phyloP scores from a whole-genome alignment of 2,113 vertebrate species.

The Morphnarchus princeps region DNA sequence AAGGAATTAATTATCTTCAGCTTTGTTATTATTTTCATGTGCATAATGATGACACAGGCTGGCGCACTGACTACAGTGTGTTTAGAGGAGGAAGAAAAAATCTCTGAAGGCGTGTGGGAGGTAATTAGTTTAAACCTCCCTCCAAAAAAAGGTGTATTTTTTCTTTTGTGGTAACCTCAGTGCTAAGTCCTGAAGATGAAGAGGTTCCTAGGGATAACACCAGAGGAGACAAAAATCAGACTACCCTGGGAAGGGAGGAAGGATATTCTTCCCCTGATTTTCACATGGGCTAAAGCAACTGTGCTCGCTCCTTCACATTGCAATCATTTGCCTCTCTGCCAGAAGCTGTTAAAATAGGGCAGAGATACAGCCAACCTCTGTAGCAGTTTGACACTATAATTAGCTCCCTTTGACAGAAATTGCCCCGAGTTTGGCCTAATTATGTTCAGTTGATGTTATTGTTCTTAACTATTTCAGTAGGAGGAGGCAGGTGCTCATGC shows the following conservation, averaged over 20 bases:
- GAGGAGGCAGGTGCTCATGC: neutral
- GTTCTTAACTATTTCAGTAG: neutral
- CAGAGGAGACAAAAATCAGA: neutral
- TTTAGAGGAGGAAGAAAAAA: neutral
- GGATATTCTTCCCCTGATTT: neutral
- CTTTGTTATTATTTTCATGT: neutral
- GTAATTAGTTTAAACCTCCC: neutral
- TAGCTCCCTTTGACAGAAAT: neutral
- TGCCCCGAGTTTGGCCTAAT: neutral
- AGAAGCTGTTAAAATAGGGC: neutral
- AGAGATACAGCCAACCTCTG: neutral
- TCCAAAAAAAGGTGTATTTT: neutral
- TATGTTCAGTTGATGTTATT: neutral
- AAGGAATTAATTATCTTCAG: slow-evolving; percentile 8
- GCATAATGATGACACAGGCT: neutral
- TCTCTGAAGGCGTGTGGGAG: neutral
- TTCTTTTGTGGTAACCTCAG: neutral
- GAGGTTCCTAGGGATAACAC: neutral
- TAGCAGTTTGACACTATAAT: neutral
- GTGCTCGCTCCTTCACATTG: neutral
- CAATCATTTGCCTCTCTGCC: neutral
- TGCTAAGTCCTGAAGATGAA: neutral
- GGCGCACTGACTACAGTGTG: neutral
- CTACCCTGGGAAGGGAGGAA: neutral
- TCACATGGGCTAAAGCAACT: neutral